Conservation (phyloP, 2,888 invertebrate genomes). For the Machimus atricapillus region DNA sequence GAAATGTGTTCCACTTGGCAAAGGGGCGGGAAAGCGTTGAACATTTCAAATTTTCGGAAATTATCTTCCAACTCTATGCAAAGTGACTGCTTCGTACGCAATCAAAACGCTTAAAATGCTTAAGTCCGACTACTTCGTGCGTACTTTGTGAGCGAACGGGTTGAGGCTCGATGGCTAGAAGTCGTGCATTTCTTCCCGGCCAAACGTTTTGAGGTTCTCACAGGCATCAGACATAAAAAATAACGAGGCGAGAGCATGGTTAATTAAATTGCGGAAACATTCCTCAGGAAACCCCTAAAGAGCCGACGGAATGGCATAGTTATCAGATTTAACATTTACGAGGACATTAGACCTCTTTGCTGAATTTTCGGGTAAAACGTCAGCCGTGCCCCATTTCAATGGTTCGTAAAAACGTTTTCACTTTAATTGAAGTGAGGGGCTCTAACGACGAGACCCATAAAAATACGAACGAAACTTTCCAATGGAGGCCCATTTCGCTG, state of each 20-base stretch:
- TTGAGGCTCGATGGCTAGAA: neutral
- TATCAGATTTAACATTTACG: conserved; percentile 36
- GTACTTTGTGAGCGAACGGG: neutral
- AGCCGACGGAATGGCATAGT: conserved; percentile 1
- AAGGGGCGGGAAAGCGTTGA: neutral
- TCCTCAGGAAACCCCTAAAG: conserved; percentile 13
- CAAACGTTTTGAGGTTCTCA: neutral
- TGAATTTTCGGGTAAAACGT: conserved; percentile 8
- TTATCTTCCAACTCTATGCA: neutral
- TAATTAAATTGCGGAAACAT: conserved; percentile 31
- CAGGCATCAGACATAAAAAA: conserved; percentile 2
- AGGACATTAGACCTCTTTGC: conserved; percentile 36
- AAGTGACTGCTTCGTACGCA: neutral
- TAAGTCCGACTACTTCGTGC: neutral
- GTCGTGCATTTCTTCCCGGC: neutral
- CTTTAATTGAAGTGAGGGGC: conserved; percentile 13
- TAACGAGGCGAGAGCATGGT: conserved; percentile 16
- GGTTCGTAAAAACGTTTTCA: conserved; percentile 28
- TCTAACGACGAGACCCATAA: conserved; percentile 11
- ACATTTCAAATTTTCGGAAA: neutral
- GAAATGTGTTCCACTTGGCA: neutral
- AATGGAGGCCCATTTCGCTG: neutral
- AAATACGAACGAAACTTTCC: conserved; percentile 1
- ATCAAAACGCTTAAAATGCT: neutral
- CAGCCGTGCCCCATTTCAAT: conserved; percentile 14